These are phyloP conservation scores for Spongilla lacustris DNA, from an alignment of 37 sponge, comb jelly and placozoan genomes.

Conservation along the genomic window DNA sequence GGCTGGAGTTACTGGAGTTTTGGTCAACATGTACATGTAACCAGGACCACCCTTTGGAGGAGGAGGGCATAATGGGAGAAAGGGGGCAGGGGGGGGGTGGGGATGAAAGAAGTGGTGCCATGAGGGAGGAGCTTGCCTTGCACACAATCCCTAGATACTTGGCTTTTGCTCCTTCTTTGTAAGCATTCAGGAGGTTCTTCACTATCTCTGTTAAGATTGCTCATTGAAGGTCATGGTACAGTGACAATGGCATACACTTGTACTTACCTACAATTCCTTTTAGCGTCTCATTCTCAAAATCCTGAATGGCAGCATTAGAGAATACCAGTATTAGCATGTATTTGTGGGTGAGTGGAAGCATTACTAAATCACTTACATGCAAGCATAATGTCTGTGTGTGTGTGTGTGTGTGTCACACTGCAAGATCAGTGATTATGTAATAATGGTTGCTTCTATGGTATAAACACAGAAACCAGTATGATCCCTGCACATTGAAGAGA, in stretches of 20 bases:
- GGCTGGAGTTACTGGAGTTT: constrained; percentile 47
- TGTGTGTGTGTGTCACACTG: too few species aligned
- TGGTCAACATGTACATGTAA: constrained; percentile 47
- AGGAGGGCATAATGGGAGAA: too few species aligned
- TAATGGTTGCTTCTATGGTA: too few species aligned
- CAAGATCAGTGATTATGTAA: too few species aligned
- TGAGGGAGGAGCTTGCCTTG: constrained; percentile 10
- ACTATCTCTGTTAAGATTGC: constrained; percentile 18
- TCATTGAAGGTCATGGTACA: not conserved
- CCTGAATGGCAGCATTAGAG: not conserved
- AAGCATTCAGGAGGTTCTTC: constrained; percentile 10
- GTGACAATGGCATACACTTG: not conserved
- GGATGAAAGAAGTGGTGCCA: too few species aligned
- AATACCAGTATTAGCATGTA: too few species aligned
- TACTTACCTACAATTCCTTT: constrained; percentile 12
- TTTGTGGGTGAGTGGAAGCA: too few species aligned
- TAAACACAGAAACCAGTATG: too few species aligned
- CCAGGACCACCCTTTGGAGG: constrained; percentile 62
- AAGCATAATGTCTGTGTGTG: too few species aligned
- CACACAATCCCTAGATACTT: constrained; percentile 42
- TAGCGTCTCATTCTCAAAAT: constrained; percentile 21
- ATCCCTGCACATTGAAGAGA: too few species aligned
- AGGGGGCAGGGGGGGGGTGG: too few species aligned
- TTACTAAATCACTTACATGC: too few species aligned
- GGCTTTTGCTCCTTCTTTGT: constrained; percentile 34